Evolutionary conservation across 2,113 vertebrate genomes (phyloP).

Genomic region (Hippocampus barbouri): DNA sequence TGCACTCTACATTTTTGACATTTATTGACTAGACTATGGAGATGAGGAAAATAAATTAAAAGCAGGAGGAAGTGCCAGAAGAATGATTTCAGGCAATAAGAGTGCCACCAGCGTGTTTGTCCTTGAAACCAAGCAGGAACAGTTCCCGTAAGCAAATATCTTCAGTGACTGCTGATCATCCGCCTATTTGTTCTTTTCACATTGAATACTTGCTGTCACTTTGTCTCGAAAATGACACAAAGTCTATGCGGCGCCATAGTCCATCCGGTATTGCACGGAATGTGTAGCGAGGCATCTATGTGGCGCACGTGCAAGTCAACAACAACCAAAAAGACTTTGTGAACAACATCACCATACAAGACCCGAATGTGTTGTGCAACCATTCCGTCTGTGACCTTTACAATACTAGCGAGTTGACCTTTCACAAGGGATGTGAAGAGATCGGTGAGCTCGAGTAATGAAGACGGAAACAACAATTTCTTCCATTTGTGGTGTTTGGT

Average conservation of each 20-base stretch:
- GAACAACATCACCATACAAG: too few relatives aligned
- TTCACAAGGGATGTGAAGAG: conserved; percentile 9
- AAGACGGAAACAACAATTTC: conserved; percentile 13
- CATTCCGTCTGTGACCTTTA: conserved; percentile 29
- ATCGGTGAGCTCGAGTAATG: neutral
- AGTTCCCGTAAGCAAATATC: neutral
- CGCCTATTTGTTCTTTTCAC: neutral
- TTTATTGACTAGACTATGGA: conserved; percentile 3
- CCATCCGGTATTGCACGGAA: neutral
- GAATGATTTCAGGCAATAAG: neutral
- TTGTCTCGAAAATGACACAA: neutral
- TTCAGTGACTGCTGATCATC: neutral
- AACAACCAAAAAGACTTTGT: too few relatives aligned
- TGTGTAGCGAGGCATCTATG: too few relatives aligned
- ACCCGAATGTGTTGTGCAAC: neutral
- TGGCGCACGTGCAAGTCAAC: too few relatives aligned
- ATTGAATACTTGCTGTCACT: neutral
- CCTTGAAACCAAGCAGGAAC: conserved; percentile 1
- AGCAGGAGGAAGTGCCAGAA: neutral
- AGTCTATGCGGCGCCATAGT: neutral
- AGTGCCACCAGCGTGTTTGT: neutral
- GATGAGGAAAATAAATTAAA: neutral
- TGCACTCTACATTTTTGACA: neutral
- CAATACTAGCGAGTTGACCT: conserved; percentile 24
- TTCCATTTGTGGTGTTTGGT: conserved; percentile 9